Base-by-base conservation (phyloP, 2,113 vertebrate species). In the Toxotes jaculatrix region DNA sequence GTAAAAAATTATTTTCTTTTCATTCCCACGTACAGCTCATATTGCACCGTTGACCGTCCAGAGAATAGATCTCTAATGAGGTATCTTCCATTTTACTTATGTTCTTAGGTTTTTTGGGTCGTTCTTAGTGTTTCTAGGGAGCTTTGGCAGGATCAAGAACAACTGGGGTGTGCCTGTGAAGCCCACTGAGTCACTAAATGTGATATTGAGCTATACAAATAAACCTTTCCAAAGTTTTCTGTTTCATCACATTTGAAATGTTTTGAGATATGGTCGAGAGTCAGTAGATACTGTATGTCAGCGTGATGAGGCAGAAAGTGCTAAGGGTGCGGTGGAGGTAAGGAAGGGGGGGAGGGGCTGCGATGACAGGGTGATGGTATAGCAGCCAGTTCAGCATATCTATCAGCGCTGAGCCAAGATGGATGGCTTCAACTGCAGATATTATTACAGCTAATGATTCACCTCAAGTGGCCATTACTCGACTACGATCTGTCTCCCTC, bases 391-490 rank as follows among this genome's bases (percentile, higher is more conserved):
- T 51, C 47, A 60, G 73, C 76, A 43, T 73, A 90, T 88, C 80
- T 81, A 89, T 91, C 91, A 84, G 79, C 27, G 13, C 76, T 34
- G 87, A 85, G 79, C 76, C 57, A 75, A 90, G 90, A 92, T 84
- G 85, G 91, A 94, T 89, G 87, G 86, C 77, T 85, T 86, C 83
- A 89, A 93, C 88, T 80, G 88, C 88, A 91, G 91, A 93, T 93
- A 93, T 94, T 93, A 94, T 95, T 91, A 91, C 83, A 90, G 90
- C 89, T 94, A 94, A 95, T 94, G 91, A 94, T 89, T 94, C 94
- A 94, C 86, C 87, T 95, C 86, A 93, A 94, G 91, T 91, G 93
- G 87, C 79, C 82, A 92, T 93, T 92, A 93, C 90, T 80, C 64
- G 56, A 68, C 86, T 67, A 59, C 47, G 57, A 93, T 93, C 87